phyloP scores from a whole-genome alignment of 1,140 invertebrate genomes.

The Drosophila erecta region DNA sequence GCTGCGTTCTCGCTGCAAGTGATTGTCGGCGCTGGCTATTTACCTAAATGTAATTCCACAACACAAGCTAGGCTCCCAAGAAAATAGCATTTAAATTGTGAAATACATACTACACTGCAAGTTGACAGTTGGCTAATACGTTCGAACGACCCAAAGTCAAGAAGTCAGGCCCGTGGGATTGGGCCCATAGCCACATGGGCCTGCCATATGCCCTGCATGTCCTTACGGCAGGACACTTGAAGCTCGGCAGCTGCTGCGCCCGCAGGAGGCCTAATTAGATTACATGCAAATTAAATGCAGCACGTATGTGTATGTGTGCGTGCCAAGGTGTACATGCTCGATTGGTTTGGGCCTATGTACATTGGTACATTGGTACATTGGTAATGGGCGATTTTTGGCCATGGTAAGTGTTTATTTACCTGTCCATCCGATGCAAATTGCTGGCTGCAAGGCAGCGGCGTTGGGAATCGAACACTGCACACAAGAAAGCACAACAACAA shows the following conservation, averaged over 20 bases:
- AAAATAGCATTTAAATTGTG: too few relatives aligned
- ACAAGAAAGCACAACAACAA: constrained; percentile 39
- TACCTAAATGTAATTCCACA: background rate
- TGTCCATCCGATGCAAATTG: background rate
- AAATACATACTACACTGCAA: too few relatives aligned
- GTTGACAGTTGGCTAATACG: too few relatives aligned
- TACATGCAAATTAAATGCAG: constrained; percentile 70
- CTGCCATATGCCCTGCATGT: constrained; percentile 12
- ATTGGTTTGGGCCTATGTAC: constrained; percentile 7
- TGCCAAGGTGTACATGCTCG: background rate
- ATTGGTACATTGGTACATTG: constrained; percentile 1
- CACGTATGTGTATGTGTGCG: constrained; percentile 11
- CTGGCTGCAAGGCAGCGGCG: background rate
- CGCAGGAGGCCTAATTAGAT: constrained; percentile 57
- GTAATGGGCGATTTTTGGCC: background rate
- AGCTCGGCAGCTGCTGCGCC: background rate
- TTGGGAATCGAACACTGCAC: constrained; percentile 44
- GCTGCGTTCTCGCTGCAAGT: constrained; percentile 5
- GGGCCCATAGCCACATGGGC: background rate
- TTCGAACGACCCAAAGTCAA: too few relatives aligned
- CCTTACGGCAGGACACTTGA: constrained; percentile 20
- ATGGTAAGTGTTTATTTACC: constrained; percentile 27
- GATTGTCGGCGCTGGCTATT: constrained; percentile 7
- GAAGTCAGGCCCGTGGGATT: constrained; percentile 18
- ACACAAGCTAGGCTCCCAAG: background rate